Base-by-base conservation (phyloP, 2,888 invertebrate species). In the Ligdia adustata region DNA sequence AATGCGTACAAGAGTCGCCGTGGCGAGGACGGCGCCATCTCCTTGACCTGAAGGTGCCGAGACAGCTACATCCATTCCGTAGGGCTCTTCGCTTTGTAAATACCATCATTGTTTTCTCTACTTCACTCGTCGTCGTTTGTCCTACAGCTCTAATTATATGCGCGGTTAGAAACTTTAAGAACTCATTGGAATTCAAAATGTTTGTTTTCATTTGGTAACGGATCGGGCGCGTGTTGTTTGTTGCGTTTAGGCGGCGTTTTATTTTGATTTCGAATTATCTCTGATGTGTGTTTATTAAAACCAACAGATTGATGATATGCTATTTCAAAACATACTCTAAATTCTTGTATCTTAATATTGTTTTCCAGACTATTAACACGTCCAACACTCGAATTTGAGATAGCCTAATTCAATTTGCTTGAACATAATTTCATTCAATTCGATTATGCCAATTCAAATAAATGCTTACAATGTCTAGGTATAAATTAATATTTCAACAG, bases 31-130 rank as follows among this genome's bases (percentile, higher is more conserved):
- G 57, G 57, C 66, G 63, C 68, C 72, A 66, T 79, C 78, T 75
- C 79, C 79, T 83, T 81, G 80, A 82, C 80, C 81, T 60, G 62
- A 31, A 60, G 11, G 55, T 62, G 57, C 24, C 37, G 27, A 39
- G 43, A 46, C 26, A 16, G 11, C 39, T 50, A 27, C 29, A 33
- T 39, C 31, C 34, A 39, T 46, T 46, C 33, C 33, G 18, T n/a
- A 31, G 20, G 26, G 44, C 47, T 48, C 34, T 37, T 51, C 42
- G 34, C 44, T 49, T 48, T 49, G 43, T 47, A 37, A n/a, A 26
- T 26, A 15, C 9, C 24, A 24, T 11, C 22, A 22, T n/a, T n/a
- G n/a, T 6, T n/a, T n/a, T 6, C 22, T 15, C 32, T 18, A 5
- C 9, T 20, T 35, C 41, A 40, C 7, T 26, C 24, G 27, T 11